These are phyloP conservation scores for Monochamus saltuarius DNA, from an alignment of 1,140 invertebrate genomes.

Conservation along the genomic window DNA sequence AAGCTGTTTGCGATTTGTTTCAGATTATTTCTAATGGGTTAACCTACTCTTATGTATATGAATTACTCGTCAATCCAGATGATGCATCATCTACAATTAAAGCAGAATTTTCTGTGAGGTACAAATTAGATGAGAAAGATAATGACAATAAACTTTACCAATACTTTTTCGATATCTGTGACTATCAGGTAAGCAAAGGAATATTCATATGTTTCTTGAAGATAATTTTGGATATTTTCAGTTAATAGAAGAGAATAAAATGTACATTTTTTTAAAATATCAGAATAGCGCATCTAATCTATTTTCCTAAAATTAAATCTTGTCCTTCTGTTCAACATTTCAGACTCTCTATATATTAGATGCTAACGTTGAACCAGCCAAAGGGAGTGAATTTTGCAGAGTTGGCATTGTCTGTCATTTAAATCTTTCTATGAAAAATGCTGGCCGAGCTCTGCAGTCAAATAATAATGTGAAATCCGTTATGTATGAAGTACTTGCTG, in stretches of 20 bases:
- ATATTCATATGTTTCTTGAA: neutral
- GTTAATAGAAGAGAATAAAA: no score
- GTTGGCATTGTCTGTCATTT: constrained; percentile 85
- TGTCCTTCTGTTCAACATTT: constrained; percentile 38
- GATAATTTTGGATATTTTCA: neutral
- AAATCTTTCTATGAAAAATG: constrained; percentile 69
- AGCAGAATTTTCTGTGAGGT: constrained; percentile 46
- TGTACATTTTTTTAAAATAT: no score
- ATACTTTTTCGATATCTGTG: constrained; percentile 62
- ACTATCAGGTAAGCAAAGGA: constrained; percentile 61
- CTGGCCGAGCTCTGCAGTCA: constrained; percentile 35
- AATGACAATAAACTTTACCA: constrained; percentile 54
- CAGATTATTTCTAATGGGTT: constrained; percentile 66
- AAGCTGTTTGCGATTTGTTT: constrained; percentile 19
- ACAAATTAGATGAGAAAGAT: constrained; percentile 51
- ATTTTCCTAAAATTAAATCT: neutral
- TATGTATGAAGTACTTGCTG: constrained; percentile 91
- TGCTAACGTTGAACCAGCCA: constrained; percentile 76
- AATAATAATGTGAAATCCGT: constrained; percentile 57
- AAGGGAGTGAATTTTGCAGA: constrained; percentile 83
- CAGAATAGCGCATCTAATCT: neutral
- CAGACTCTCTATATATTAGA: constrained; percentile 82
- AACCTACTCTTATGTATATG: constrained; percentile 81
- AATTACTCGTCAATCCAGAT: constrained; percentile 57
- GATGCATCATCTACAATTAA: constrained; percentile 31